Evolutionary conservation across 1,140 invertebrate species (phyloP).

Genomic region (Parapsyche elsis): DNA sequence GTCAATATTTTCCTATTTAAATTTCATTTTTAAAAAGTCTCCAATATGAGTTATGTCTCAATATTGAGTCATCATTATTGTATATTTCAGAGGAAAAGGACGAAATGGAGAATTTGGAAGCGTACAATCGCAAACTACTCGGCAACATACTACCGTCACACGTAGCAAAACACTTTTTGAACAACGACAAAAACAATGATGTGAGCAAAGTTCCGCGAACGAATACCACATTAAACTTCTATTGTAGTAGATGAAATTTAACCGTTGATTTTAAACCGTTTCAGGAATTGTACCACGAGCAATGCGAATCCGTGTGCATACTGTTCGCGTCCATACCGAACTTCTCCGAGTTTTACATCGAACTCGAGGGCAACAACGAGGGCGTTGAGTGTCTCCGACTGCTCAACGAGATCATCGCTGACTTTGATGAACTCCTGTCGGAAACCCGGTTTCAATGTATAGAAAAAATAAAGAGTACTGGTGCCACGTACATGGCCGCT

Average conservation of each 20-base stretch:
- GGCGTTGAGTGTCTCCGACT: slow-evolving; percentile 94
- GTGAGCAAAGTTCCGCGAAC: slow-evolving; percentile 70
- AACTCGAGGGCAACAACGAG: slow-evolving; percentile 93
- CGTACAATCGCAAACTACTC: slow-evolving; percentile 91
- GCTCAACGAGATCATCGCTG: slow-evolving; percentile 96
- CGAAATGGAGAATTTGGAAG: slow-evolving; percentile 94
- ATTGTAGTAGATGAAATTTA: neutral
- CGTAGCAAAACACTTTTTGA: slow-evolving; percentile 93
- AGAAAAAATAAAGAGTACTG: slow-evolving; percentile 98
- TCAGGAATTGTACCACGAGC: slow-evolving; percentile 94
- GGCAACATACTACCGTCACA: slow-evolving; percentile 95
- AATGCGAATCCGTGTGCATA: slow-evolving; percentile 94
- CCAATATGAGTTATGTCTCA: no score
- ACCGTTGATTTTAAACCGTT: slow-evolving; percentile 13
- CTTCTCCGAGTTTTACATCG: slow-evolving; percentile 97
- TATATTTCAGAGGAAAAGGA: slow-evolving; percentile 84
- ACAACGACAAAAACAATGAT: slow-evolving; percentile 82
- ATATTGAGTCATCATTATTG: no score
- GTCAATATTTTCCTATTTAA: no score
- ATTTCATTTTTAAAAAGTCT: no score
- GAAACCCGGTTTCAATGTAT: slow-evolving; percentile 90
- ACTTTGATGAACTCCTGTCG: slow-evolving; percentile 92
- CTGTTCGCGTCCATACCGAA: slow-evolving; percentile 97
- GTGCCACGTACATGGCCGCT: slow-evolving; percentile 96
- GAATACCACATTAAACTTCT: slow-evolving; percentile 55